Evolutionary conservation across 2,888 invertebrate species (phyloP), one percentile per base, ranked within the genome.

Genomic region (Drosophila fulvimacula): DNA sequence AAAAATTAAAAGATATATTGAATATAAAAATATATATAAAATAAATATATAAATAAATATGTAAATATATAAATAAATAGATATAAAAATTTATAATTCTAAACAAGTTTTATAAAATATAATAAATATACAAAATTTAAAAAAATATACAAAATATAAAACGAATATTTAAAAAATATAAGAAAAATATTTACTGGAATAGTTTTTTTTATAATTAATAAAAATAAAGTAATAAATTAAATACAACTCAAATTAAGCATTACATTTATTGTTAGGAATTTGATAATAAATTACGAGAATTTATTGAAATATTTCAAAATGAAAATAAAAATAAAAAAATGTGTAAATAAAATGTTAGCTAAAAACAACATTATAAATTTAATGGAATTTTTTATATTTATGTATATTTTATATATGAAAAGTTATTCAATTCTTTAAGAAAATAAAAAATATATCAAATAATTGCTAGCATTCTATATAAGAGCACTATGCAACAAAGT

Each of bases 401-500:
- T n/a, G n/a, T n/a, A n/a, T n/a, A n/a, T n/a, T n/a, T n/a, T n/a
- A n/a, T 46, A 49, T 5, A 30, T 30, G 17, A 48, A 48, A 17
- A 17, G 5, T 0, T 17, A 11, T 46, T 46, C n/a, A 13, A 13
- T 13, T 0, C 13, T 2, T 15, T 15, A 4, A 24, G 9, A 9
- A 46, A 9, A 39, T n/a, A 9, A 9, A n/a, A 39, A 9, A 39
- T 10, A 10, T 30, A 30, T 10, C 9, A 30, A 30, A 30, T 30
- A 30, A 30, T 17, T 39, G 13, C 34, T 44, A 44, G 9, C 24
- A 44, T 9, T 24, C 9, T 9, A 15, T 21, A 24, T n/a, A 46
- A 27, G 10, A n/a, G n/a, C 27, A n/a, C 46, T 5, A 9, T 6
- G n/a, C n/a, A 48, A 38, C 41, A 44, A 57, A 73, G 53, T 56